These are phyloP conservation scores for Sesia bembeciformis DNA, from an alignment of 2,888 invertebrate genomes.

Conservation along the genomic window DNA sequence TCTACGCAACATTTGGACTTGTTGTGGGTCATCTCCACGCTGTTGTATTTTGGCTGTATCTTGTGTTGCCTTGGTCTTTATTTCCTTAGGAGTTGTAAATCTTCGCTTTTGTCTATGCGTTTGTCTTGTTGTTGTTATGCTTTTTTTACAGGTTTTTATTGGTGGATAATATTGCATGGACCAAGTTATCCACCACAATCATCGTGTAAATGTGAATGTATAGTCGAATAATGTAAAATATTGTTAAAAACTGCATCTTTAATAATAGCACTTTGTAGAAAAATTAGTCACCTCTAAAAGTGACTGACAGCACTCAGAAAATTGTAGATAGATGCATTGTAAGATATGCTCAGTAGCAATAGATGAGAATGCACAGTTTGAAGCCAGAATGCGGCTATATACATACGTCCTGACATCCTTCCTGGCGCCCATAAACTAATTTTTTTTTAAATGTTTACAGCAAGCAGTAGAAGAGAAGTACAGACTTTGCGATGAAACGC, in stretches of 20 bases:
- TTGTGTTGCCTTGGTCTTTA: conserved; percentile 36
- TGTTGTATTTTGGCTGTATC: conserved; percentile 45
- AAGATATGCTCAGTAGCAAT: conserved; percentile 25
- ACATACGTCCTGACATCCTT: conserved; percentile 3
- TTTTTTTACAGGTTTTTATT: conserved; percentile 28
- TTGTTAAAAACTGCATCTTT: conserved; percentile 5
- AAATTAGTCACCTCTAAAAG: conserved; percentile 9
- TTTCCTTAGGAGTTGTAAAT: conserved; percentile 27
- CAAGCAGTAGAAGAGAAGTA: conserved; percentile 97
- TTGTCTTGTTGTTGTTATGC: conserved; percentile 28
- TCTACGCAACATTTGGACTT: conserved; percentile 47
- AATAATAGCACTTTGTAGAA: conserved; percentile 5
- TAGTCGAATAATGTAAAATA: not conserved
- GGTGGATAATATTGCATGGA: conserved; percentile 9
- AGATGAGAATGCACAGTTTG: conserved; percentile 14
- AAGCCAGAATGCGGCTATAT: conserved; percentile 13
- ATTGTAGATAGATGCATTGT: conserved; percentile 29
- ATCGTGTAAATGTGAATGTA: conserved; percentile 10
- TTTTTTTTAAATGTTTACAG: conserved; percentile 68
- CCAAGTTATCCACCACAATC: conserved; percentile 2
- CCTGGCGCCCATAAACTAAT: conserved; percentile 12
- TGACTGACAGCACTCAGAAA: conserved; percentile 20
- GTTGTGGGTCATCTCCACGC: conserved; percentile 62
- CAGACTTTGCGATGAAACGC: conserved; percentile 90
- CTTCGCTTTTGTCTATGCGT: conserved; percentile 51